Evolutionary conservation across 2,888 invertebrate genomes (phyloP), one percentile per base, ranked within the genome.

Genomic region (Antheraea yamamai): DNA sequence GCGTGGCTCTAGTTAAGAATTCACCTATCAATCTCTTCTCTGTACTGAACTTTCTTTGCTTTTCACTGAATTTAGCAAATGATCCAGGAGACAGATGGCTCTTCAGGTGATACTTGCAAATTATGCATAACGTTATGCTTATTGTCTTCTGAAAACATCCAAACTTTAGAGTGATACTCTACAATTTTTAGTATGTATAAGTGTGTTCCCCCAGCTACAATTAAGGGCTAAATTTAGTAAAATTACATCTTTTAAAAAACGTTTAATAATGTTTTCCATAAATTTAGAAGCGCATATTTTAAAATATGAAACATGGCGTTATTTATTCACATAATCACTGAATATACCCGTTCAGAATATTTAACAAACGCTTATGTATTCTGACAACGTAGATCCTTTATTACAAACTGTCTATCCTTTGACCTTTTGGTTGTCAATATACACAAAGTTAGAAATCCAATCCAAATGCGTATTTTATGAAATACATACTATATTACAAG

Each of bases 341-440:
- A 26, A 23, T 39, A 55, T 55, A 72, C 66, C 39, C 72, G 39
- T 72, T 72, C 23, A 23, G 26, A 55, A 72, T 76, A 39, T 73
- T 30, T 52, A 52, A 75, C 47, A n/a, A 16, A 26, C 39, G 23
- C 72, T 76, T 75, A 55, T 64, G 47, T 75, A 76, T 76, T 76
- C 76, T 72, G 66, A 72, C 55, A 72, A 74, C 75, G 72, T 74
- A 58, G 61, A 20, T n/a, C 74, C 71, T 76, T 76, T 76, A 75
- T 75, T 58, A 55, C 66, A 66, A 75, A 39, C n/a, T 72, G 66
- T 61, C 55, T 55, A 55, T 66, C 75, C 39, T 55, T 73, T 73
- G 75, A 76, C 74, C 76, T 75, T 72, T 64, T 66, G 12, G 72
- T 52, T 68, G 35, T 75, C 71, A 58, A 30, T 61, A 73, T 66